Conservation (phyloP, 2,888 invertebrate genomes). For the Perithous albicinctus region DNA sequence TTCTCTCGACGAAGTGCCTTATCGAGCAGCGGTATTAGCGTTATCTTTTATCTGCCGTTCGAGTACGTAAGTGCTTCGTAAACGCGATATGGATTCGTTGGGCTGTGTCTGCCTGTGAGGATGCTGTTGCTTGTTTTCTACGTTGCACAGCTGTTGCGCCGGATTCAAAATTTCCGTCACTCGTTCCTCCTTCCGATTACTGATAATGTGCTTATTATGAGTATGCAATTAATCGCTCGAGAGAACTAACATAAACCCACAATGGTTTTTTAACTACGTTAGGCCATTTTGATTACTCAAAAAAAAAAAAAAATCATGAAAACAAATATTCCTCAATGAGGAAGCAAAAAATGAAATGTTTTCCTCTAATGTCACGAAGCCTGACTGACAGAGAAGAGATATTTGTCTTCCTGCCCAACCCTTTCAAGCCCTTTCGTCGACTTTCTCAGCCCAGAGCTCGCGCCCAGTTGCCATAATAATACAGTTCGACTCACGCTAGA, state of each 20-base stretch:
- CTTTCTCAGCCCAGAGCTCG: conserved; percentile 53
- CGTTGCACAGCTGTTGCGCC: conserved; percentile 38
- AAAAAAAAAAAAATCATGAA: neutral
- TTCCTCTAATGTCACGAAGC: conserved; percentile 27
- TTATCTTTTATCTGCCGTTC: conserved; percentile 63
- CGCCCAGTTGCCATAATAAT: conserved; percentile 43
- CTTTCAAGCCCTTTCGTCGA: conserved; percentile 59
- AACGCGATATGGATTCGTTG: conserved; percentile 38
- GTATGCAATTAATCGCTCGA: conserved; percentile 58
- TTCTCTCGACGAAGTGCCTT: conserved; percentile 12
- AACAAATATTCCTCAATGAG: neutral
- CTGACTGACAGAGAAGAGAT: conserved; percentile 52
- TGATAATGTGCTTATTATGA: conserved; percentile 57
- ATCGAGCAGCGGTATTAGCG: conserved; percentile 56
- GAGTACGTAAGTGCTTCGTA: conserved; percentile 56
- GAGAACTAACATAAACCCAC: conserved; percentile 34
- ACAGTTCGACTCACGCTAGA: conserved; percentile 49
- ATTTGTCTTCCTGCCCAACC: conserved; percentile 36
- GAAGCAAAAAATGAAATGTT: conserved; percentile 29
- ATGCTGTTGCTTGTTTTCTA: conserved; percentile 45
- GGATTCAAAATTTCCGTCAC: conserved; percentile 39
- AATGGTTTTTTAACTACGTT: too few species aligned
- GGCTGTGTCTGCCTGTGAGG: conserved; percentile 22
- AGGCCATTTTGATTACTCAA: neutral
- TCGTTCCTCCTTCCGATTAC: conserved; percentile 9